A percentile compares a stretch with the other conserved stretches of the same genome.
Evolutionary conservation across 2,113 vertebrate genomes (phyloP).

Genomic region (Macrotus californicus): DNA sequence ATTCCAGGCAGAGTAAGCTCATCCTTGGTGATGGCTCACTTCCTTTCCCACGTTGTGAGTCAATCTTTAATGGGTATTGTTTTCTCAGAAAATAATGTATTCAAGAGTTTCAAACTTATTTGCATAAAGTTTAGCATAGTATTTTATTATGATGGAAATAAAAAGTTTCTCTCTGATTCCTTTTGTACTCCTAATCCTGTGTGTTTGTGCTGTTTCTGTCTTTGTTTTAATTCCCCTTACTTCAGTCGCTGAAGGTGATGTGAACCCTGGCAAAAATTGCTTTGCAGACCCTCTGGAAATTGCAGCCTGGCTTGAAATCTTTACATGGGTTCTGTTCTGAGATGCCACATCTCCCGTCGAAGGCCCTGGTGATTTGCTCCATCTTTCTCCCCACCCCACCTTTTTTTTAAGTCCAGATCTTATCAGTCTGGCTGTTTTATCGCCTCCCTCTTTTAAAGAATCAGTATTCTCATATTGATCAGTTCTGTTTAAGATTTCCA

Average conservation of each 20-base stretch:
- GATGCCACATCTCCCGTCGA: neutral
- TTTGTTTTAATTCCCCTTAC: neutral
- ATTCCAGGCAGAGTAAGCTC: neutral
- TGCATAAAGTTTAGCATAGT: neutral
- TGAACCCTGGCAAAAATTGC: neutral
- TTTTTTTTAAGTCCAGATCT: neutral
- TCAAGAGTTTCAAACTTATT: neutral
- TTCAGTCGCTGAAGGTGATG: neutral
- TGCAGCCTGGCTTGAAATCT: neutral
- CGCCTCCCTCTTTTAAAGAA: rapidly evolving
- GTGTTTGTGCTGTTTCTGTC: neutral
- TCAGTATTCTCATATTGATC: neutral
- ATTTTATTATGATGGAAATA: neutral
- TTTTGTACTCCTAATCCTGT: neutral
- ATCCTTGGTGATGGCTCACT: neutral
- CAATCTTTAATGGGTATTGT: neutral
- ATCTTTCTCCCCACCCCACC: neutral
- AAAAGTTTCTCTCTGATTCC: neutral
- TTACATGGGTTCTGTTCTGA: neutral
- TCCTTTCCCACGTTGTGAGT: neutral
- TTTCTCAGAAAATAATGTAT: slow-evolving; percentile 1
- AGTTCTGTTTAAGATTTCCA: neutral
- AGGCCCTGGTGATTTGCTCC: neutral
- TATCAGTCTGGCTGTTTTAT: neutral
- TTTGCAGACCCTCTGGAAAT: neutral